phyloP scores from a whole-genome alignment of 30 jellyfish, hydroid and myxozoan genomes.

The Aurelia sp. region DNA sequence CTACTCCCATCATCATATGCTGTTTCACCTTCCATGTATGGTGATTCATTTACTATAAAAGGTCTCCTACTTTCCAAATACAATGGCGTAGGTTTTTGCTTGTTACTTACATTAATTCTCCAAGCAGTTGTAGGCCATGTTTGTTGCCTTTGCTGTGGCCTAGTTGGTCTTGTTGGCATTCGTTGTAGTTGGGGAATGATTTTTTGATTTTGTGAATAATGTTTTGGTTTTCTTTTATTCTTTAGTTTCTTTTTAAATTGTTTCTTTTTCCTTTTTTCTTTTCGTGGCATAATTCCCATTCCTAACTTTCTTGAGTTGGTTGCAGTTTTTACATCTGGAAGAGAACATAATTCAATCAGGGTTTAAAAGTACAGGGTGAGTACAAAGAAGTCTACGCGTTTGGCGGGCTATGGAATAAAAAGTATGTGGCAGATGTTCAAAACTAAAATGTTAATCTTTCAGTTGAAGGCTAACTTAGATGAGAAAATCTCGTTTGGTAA shows the following conservation, averaged over 20 bases:
- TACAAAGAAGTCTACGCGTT: too few species aligned
- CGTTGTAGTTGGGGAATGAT: conserved; percentile 23
- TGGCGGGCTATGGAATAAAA: too few species aligned
- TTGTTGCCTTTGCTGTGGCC: not conserved
- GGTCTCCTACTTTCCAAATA: not conserved
- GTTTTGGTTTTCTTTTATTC: not conserved
- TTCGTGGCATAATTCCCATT: conserved; percentile 23
- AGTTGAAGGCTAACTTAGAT: too few species aligned
- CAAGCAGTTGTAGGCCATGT: conserved; percentile 25
- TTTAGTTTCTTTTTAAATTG: not conserved
- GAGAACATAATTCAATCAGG: not conserved
- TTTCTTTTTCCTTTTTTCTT: not conserved
- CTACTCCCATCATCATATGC: conserved; percentile 30
- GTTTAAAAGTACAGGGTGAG: not conserved
- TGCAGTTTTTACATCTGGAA: conserved; percentile 34
- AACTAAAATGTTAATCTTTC: too few species aligned
- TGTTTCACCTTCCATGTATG: conserved; percentile 16
- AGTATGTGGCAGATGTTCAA: too few species aligned
- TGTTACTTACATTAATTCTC: not conserved
- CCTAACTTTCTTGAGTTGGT: conserved; percentile 50
- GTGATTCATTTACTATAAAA: not conserved
- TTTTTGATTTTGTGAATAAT: not conserved
- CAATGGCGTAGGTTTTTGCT: not conserved
- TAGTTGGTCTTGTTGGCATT: not conserved
- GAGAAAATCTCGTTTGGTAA: too few species aligned